These are phyloP conservation scores for Phyllotreta striolata DNA, from an alignment of 2,888 invertebrate genomes.

Conservation along the genomic window DNA sequence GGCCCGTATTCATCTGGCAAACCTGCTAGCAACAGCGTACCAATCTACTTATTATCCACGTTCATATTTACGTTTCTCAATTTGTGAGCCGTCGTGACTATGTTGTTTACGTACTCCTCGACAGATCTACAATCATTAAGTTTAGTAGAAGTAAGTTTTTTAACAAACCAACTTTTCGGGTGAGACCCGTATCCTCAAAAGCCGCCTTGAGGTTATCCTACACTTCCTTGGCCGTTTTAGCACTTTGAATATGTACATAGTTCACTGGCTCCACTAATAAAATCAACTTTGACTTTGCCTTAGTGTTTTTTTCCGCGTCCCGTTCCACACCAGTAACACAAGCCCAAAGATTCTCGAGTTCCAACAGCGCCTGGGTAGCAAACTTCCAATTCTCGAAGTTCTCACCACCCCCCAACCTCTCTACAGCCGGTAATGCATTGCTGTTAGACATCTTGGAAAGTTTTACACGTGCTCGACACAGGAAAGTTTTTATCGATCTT, in stretches of 20 bases:
- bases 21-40: too few species aligned
- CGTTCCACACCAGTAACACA: not conserved
- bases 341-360: not conserved
- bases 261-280: not conserved
- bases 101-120: too few species aligned
- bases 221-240: not conserved
- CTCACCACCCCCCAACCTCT: not conserved
- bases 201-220: not conserved
- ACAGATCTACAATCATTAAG: too few species aligned
- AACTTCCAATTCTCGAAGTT: not conserved
- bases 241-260: not conserved
- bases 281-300: conserved; percentile 2
- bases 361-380: not conserved
- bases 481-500: too few species aligned
- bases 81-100: too few species aligned
- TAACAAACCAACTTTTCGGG: not conserved
- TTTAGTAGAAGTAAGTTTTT: too few species aligned
- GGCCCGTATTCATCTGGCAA: too few species aligned
- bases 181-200: not conserved
- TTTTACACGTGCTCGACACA: too few species aligned
- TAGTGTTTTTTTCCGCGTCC: not conserved
- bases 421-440: not conserved
- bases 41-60: too few species aligned
- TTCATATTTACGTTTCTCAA: too few species aligned
- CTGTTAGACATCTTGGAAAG: too few species aligned